Evolutionary conservation across 2,113 vertebrate genomes (phyloP), one percentile per base, ranked within the genome.

Genomic region (Anoura caudifer): DNA sequence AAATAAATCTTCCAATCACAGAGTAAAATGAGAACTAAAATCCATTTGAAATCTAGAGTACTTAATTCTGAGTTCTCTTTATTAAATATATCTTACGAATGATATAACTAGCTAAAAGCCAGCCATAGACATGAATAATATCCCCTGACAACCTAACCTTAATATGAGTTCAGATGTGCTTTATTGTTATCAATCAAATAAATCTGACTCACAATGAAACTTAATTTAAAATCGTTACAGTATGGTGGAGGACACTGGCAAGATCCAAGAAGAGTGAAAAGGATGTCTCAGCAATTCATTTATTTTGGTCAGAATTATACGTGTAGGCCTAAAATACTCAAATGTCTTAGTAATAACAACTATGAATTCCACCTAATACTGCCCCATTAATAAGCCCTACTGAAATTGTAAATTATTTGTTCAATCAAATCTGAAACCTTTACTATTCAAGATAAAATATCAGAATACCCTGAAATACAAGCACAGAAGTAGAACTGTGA

Each of bases 361-460:
- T 84, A 84, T 41, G 41, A 91, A 91, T 87, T 84, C 77, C 10
- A 91, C 41, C 69, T 61, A 84, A 77, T 26, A 90, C 26, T 85
- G 19, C 12, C 36, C 26, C 11, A 56, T 1, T 85, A 31, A 92
- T 67, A 86, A 94, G 4, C 50, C 7, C 41, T 59, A 72, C 20
- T 67, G 59, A 95, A 92, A 80, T 36, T 11, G 15, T 12, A 4
- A 80, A 54, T 13, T 59, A 77, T 87, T 56, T 77, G 43, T 31
- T 81, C 17, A 91, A 41, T 73, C 28, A 90, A 95, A 84, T 61
- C 63, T 93, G 47, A 91, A 95, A 84, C 20, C 19, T 88, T 87
- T n/a, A 91, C 31, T 80, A 79, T 9, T 59, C 52, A 72, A 13
- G 45, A 90, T 86, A 86, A 95, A 69, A 54, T 92, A 86, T 54